Evolutionary conservation across 2,113 vertebrate species (phyloP).

Genomic region (Meriones unguiculatus): DNA sequence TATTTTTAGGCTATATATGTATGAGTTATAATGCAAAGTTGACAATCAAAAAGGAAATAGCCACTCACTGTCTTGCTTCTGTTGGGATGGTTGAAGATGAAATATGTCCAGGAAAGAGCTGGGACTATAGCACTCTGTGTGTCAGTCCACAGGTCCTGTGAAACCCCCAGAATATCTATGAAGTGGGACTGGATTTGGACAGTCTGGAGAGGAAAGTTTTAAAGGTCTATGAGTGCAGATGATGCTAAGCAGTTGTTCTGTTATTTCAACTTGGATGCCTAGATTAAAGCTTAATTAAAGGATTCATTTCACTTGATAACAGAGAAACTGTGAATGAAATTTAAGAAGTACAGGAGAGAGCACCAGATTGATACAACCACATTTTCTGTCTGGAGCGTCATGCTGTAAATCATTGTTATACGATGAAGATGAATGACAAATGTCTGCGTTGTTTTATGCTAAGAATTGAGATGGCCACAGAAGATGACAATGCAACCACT

Average conservation of each 20-base stretch:
- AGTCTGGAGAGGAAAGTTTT: background rate
- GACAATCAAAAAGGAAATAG: background rate
- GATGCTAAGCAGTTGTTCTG: background rate
- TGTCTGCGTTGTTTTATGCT: conserved; percentile 32
- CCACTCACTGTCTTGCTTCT: too few relatives aligned
- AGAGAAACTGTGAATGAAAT: conserved; percentile 14
- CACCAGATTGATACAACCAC: background rate
- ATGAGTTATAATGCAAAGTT: background rate
- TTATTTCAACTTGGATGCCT: background rate
- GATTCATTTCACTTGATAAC: background rate
- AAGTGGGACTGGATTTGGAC: background rate
- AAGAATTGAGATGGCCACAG: background rate
- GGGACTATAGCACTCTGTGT: background rate
- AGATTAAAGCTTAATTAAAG: background rate
- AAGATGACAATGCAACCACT: too few relatives aligned
- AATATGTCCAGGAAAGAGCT: background rate
- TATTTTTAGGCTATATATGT: background rate
- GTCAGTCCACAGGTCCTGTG: background rate
- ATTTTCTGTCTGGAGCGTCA: background rate
- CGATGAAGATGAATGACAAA: background rate
- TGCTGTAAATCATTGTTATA: background rate
- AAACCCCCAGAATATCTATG: background rate
- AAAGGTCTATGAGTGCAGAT: conserved; percentile 12
- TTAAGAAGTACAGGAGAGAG: conserved; percentile 4
- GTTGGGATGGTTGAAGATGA: conserved; percentile 53